These are phyloP conservation scores for Pangasius larnaudii DNA, from an alignment of 2,797 vertebrate genomes.

Conservation along the genomic window DNA sequence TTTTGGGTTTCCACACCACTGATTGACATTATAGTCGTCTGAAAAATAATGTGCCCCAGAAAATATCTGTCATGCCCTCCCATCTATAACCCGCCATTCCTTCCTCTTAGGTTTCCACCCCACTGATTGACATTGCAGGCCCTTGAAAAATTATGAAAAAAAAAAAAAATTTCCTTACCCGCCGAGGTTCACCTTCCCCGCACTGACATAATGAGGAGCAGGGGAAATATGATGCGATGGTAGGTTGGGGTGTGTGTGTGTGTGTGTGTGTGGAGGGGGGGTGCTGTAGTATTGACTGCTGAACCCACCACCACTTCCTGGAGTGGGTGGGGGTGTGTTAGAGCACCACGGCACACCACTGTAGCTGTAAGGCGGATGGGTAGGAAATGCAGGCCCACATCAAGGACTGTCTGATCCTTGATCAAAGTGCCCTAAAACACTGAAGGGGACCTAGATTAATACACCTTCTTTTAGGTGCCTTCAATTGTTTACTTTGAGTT, in stretches of 20 bases:
- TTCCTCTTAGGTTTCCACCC: conserved; percentile 68
- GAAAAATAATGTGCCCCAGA: conserved; percentile 71
- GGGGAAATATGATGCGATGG: conserved; percentile 42
- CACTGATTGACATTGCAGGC: conserved; percentile 76
- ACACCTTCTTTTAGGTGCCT: not conserved
- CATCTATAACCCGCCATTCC: conserved; percentile 38
- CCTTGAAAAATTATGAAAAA: conserved; percentile 71
- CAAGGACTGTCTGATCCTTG: conserved; percentile 60
- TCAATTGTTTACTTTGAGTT: conserved; percentile 24
- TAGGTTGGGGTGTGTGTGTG: too few relatives aligned
- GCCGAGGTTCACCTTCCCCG: conserved; percentile 30
- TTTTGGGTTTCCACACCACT: conserved; percentile 74
- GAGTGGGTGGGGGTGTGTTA: conserved; percentile 59
- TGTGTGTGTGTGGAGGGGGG: too few relatives aligned
- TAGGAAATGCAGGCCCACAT: conserved; percentile 64
- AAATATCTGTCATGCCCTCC: conserved; percentile 58
- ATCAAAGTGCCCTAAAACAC: conserved; percentile 64
- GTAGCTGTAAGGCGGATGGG: conserved; percentile 58
- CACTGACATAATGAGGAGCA: conserved; percentile 44
- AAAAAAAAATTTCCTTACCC: conserved; percentile 57
- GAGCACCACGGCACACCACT: conserved; percentile 57
- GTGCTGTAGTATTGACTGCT: conserved; percentile 35
- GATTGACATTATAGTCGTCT: conserved; percentile 77
- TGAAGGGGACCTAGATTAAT: conserved; percentile 73
- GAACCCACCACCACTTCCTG: conserved; percentile 64